Base-by-base conservation (phyloP, 2,888 invertebrate species). In the Ornithoptera priamus region DNA sequence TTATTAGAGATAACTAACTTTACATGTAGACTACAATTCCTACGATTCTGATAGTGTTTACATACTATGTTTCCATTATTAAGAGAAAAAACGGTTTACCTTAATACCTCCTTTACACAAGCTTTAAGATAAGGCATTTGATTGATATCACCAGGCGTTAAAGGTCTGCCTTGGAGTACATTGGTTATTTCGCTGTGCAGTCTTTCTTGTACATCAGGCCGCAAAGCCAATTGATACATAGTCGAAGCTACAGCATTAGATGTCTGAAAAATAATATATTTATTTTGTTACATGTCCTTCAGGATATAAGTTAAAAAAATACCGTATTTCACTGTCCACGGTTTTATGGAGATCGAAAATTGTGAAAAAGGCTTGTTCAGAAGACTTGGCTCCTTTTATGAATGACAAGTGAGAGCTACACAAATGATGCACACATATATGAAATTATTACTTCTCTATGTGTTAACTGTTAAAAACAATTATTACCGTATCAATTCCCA, bases 171-270 rank as follows among this genome's bases (percentile, higher is more conserved):
- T 20, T 87, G 83, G 36, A 90, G 74, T 0, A 94, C 94, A 50
- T 80, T 85, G 57, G 80, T 82, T 22, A 95, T 85, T 86, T 96
- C 96, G 58, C 94, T 83, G 74, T 94, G 88, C 1, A 96, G 81
- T 71, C 89, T 91, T 71, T 94, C 93, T 79, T 97, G 96, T 36
- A 95, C 94, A 0, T 94, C 93, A 1, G 94, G 95, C 76, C 96
- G 92, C 24, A 93, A 84, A 0, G 96, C 94, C 59, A 97, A 81
- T 78, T 96, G 96, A 78, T 96, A 96, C 2, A 97, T 81, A 57
- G 94, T 94, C 10, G 96, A 96, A 4, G 96, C 95, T 0, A 96
- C 94, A 0, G 96, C 94, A 74, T 95, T 96, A n/a, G 96, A 96
- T 1, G 96, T 96, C 96, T 96, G 84, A 46, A 88, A 85, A 71